Conservation (phyloP, 1,140 invertebrate genomes). For the Bacillus rossius region DNA sequence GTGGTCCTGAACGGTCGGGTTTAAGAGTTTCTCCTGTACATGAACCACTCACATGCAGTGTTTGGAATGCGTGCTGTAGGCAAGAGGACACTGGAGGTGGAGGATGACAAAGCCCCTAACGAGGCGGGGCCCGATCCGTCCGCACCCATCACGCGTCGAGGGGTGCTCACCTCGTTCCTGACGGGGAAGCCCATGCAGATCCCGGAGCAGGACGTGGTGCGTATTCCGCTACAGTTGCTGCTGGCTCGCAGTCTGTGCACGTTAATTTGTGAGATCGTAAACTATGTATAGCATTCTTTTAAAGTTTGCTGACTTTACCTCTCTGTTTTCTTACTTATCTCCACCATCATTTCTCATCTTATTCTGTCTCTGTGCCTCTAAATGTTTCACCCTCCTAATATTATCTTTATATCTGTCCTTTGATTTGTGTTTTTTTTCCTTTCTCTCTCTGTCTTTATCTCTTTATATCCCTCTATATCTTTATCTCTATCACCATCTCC, state of each 20-base stretch:
- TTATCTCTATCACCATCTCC: too few species aligned
- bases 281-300: not conserved
- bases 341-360: not conserved
- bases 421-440: too few species aligned
- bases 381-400: too few species aligned
- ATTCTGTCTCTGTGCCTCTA: not conserved
- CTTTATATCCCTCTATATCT: too few species aligned
- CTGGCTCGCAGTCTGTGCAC: not conserved
- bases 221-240: constrained; percentile 26
- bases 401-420: too few species aligned
- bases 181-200: constrained; percentile 78
- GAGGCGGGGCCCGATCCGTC: constrained; percentile 51
- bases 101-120: constrained; percentile 3
- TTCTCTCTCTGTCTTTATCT: too few species aligned
- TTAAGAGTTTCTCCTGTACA: too few species aligned
- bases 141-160: constrained; percentile 68
- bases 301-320: not conserved
- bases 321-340: not conserved
- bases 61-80: not conserved
- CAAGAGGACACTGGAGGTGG: not conserved
- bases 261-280: not conserved
- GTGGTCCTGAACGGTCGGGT: too few species aligned
- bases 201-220: constrained; percentile 76
- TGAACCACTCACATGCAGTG: too few species aligned
- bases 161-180: constrained; percentile 72